Evolutionary conservation across 1,140 invertebrate genomes (phyloP).

Genomic region (Sinella curviseta): DNA sequence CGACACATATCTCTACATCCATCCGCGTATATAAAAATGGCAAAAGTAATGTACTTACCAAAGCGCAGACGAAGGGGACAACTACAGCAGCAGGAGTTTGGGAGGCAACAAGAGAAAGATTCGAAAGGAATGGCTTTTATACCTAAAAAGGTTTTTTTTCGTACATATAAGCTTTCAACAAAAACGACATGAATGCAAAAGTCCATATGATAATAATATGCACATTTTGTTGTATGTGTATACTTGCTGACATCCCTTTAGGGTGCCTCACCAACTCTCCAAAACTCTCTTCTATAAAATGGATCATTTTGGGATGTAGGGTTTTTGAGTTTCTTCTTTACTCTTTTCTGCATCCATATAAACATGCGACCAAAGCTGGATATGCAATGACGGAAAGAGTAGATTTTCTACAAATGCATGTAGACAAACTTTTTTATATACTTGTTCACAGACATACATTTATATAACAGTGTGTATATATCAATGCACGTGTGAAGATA

Average conservation of each 20-base stretch:
- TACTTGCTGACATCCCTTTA: constrained; percentile 10
- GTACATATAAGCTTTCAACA: background rate
- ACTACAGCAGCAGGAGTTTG: background rate
- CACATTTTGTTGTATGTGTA: background rate
- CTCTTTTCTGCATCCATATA: background rate
- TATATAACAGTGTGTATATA: too few relatives aligned
- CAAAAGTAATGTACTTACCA: background rate
- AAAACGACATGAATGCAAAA: background rate
- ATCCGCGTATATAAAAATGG: too few relatives aligned
- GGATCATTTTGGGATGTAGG: background rate
- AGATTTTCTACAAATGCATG: background rate
- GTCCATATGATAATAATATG: too few relatives aligned
- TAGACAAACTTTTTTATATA: too few relatives aligned
- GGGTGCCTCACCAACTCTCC: background rate
- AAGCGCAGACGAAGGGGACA: background rate
- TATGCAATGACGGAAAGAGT: too few relatives aligned
- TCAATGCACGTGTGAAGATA: background rate
- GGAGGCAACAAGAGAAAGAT: background rate
- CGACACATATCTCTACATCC: too few relatives aligned
- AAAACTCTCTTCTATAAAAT: background rate
- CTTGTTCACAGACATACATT: too few relatives aligned
- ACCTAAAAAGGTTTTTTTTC: background rate
- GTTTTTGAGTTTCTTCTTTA: too few relatives aligned
- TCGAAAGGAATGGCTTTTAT: background rate
- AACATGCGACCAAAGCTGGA: too few relatives aligned